Evolutionary conservation across 1,140 invertebrate species (phyloP), one percentile per base, ranked within the genome.

Genomic region (Muscidifurax raptorellus): DNA sequence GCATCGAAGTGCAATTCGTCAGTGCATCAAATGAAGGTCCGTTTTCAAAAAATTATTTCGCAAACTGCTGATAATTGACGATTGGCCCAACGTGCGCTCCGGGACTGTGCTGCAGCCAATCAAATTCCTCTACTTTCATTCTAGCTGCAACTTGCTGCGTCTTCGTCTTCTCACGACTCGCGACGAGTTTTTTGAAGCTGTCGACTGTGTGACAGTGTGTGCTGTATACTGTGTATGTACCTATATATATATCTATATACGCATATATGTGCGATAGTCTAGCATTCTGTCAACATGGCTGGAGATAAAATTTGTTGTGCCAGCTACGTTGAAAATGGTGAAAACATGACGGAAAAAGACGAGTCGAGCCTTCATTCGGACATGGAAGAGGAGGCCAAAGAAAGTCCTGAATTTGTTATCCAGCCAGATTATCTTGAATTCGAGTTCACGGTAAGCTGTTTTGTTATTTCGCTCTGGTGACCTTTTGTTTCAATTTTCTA

Each of bases 391-490:
- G 90, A 90, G 10, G 87, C 87, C n/a, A 79, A 86, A 7, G 89
- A 90, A 28, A 86, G 74, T 7, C 27, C 89, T 4, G 90, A 91
- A 76, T 89, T 88, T 64, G 84, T 90, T 25, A 86, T 89, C 1
- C 52, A 59, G 52, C 52, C 52, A 7, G 52, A 59, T 59, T 92
- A 89, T 85, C 89, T 91, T 0, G 91, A 93, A 81, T 93, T 93
- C 87, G 89, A 92, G 74, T 93, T 93, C 84, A 88, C 90, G 59
- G 92, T 90, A 88, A 92, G 90, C 76, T 72, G 77, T 66, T 40
- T 72, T 77, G 2, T n/a, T 81, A 71, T 78, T 72, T 64, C 40
- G 4, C 84, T 80, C 52, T 47, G 44, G 52, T 59, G 52, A 5
- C 52, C 22, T 59, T 59, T 84, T 18, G 25, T 30, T 69, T 28